Percentiles rank a stretch among this genome's conserved stretches.
phyloP scores from a whole-genome alignment of 2,888 invertebrate genomes.

The Zaprionus lineosus region DNA sequence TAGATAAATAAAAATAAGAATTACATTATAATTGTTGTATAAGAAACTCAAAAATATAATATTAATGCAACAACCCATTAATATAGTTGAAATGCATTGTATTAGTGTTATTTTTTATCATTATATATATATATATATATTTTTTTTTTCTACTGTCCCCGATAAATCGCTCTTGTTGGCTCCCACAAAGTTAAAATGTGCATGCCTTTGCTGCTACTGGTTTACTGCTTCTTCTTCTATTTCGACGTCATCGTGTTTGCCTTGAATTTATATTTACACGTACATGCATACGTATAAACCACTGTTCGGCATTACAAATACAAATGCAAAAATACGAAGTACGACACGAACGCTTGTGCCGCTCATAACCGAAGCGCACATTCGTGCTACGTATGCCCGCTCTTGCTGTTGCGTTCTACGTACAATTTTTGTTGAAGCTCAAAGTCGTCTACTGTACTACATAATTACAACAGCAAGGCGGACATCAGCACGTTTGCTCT shows the following conservation, averaged over 20 bases:
- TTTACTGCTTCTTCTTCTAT: slow-evolving; percentile 27
- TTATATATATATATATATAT: not conserved
- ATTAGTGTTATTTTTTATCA: not conserved
- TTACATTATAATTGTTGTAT: too few relatives aligned
- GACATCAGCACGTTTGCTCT: slow-evolving; percentile 51
- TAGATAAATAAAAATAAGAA: too few relatives aligned
- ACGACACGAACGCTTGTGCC: slow-evolving; percentile 21
- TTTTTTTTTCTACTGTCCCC: not conserved
- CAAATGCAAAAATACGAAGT: slow-evolving; percentile 39
- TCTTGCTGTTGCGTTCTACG: slow-evolving; percentile 50
- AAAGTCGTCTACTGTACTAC: slow-evolving; percentile 76
- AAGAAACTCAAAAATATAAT: too few relatives aligned
- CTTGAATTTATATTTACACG: slow-evolving; percentile 54
- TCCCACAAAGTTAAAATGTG: slow-evolving; percentile 28
- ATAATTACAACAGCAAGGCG: slow-evolving; percentile 66
- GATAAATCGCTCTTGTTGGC: not conserved
- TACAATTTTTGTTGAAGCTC: slow-evolving; percentile 73
- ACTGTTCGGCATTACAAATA: slow-evolving; percentile 43
- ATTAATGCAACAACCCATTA: too few relatives aligned
- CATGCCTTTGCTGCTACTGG: slow-evolving; percentile 44
- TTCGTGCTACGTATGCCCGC: slow-evolving; percentile 34
- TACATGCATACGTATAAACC: not conserved
- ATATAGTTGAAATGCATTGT: too few relatives aligned
- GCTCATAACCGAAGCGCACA: slow-evolving; percentile 16
- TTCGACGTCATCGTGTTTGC: slow-evolving; percentile 68